Conservation (phyloP, 2,113 vertebrate species). For the Arenaria interpres region DNA sequence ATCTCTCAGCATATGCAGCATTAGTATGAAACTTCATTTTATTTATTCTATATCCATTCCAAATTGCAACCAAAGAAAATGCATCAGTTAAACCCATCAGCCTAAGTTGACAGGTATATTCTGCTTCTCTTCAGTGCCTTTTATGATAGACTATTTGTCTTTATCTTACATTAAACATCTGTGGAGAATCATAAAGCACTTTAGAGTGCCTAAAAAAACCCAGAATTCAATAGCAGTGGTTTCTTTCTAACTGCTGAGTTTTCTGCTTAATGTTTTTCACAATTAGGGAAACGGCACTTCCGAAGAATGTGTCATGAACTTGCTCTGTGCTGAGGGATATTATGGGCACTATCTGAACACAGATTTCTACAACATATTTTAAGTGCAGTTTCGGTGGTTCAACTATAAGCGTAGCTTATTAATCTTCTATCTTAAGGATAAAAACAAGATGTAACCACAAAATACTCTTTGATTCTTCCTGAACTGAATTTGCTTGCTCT, state of each 20-base stretch:
- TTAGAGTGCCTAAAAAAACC: not conserved
- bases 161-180: not conserved
- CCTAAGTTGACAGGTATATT: not conserved
- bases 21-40: not conserved
- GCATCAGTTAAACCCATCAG: not conserved
- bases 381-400: not conserved
- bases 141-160: not conserved
- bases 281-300: not conserved
- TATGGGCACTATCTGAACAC: not conserved
- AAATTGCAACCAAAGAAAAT: not conserved
- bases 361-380: not conserved
- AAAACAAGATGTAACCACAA: not conserved
- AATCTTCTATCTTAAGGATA: not conserved
- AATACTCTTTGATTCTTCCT: not conserved
- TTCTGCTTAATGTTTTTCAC: not conserved
- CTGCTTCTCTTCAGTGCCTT: not conserved
- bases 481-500: not conserved
- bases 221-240: not conserved
- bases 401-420: not conserved
- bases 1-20: not conserved
- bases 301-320: not conserved
- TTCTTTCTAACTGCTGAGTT: not conserved
- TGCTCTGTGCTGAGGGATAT: not conserved
- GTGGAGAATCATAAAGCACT: not conserved
- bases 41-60: not conserved